Percentiles rank a stretch among this genome's conserved stretches.
Evolutionary conservation across 1,140 invertebrate species (phyloP).

Genomic region (Drosophila carrolli): DNA sequence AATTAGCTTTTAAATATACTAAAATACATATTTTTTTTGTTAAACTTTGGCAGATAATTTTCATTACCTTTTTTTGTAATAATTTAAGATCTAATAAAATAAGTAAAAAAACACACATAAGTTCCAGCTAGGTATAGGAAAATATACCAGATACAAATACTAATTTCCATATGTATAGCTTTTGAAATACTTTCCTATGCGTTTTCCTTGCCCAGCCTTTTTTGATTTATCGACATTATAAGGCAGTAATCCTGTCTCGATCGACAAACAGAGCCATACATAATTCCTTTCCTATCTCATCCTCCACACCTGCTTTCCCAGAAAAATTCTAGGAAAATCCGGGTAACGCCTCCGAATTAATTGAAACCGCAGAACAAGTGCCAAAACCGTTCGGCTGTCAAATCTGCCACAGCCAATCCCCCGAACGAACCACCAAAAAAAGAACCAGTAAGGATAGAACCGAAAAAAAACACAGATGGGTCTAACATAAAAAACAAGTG

Average conservation of each 20-base stretch:
- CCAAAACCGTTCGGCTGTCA: slow-evolving; percentile 61
- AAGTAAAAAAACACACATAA: neutral
- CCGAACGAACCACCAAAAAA: slow-evolving; percentile 35
- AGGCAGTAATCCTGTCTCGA: slow-evolving; percentile 23
- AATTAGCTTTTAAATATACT: too few species aligned
- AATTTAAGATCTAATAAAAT: neutral
- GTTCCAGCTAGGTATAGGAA: too few species aligned
- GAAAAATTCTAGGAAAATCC: slow-evolving; percentile 6
- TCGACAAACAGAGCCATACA: slow-evolving; percentile 10
- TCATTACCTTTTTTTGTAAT: too few species aligned
- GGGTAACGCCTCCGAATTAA: slow-evolving; percentile 70
- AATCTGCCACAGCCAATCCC: slow-evolving; percentile 30
- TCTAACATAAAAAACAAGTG: slow-evolving; percentile 56
- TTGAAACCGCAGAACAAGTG: slow-evolving; percentile 76
- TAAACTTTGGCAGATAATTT: neutral
- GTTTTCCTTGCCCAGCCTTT: neutral
- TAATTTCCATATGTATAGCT: neutral
- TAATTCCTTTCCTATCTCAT: slow-evolving; percentile 6
- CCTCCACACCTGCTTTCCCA: neutral
- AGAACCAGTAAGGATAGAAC: slow-evolving; percentile 19
- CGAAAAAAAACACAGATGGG: slow-evolving; percentile 63
- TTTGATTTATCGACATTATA: slow-evolving; percentile 6
- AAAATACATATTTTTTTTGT: neutral
- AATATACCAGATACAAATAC: too few species aligned
- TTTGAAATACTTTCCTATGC: slow-evolving; percentile 1